phyloP scores from a whole-genome alignment of 2,888 invertebrate genomes.

The Perithous albicinctus region DNA sequence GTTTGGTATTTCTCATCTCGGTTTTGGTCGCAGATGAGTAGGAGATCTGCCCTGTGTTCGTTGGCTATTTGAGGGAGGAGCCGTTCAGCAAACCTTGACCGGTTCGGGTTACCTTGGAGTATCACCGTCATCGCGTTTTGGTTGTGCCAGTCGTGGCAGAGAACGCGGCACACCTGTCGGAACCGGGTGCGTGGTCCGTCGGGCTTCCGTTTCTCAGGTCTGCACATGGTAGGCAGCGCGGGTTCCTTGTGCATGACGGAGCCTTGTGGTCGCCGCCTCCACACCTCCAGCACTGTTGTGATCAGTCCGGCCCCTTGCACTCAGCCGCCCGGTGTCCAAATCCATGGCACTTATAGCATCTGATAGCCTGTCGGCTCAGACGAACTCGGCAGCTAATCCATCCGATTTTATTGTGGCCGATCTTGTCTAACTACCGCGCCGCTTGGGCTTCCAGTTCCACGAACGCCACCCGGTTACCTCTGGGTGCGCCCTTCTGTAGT shows the following conservation, averaged over 20 bases:
- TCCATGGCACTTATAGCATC: constrained; percentile 10
- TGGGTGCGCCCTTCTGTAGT: neutral
- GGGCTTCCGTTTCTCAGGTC: no score
- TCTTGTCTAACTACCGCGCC: neutral
- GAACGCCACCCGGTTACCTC: constrained; percentile 4
- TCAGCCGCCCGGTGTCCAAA: constrained; percentile 5
- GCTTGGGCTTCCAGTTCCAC: neutral
- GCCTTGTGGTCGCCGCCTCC: no score
- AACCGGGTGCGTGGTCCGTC: no score
- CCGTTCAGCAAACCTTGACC: no score
- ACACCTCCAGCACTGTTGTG: constrained; percentile 3
- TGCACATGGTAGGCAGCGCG: neutral
- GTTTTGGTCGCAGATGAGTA: no score
- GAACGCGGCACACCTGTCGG: no score
- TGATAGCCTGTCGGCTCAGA: neutral
- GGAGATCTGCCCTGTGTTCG: no score
- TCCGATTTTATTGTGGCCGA: neutral
- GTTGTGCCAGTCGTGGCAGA: no score
- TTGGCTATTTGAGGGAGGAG: no score
- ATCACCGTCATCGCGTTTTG: no score
- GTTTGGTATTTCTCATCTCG: no score
- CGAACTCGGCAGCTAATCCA: constrained; percentile 10
- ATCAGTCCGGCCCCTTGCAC: neutral
- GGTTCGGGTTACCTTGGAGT: no score
- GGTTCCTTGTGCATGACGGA: neutral